Conservation (phyloP, 2,888 invertebrate species). For the Torymus aiolomorphi region DNA sequence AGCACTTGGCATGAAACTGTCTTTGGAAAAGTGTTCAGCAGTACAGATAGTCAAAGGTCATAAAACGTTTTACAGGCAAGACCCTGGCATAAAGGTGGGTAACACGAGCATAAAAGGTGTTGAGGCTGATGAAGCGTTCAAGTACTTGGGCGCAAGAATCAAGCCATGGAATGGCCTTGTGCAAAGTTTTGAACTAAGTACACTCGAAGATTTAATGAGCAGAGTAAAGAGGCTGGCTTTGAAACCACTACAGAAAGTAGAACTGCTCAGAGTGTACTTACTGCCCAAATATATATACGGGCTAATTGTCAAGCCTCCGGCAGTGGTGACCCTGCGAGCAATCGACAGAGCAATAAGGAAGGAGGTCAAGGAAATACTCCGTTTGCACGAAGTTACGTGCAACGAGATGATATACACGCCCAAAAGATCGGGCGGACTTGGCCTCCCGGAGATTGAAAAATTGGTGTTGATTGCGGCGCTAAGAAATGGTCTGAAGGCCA, state of each 20-base stretch:
- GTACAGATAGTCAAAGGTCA: not conserved
- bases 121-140: not conserved
- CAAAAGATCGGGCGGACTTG: not conserved
- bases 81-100: not conserved
- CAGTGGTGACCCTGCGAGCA: not conserved
- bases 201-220: not conserved
- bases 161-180: not conserved
- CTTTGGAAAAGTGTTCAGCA: not conserved
- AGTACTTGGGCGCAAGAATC: not conserved
- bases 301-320: constrained; percentile 18
- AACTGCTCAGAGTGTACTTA: constrained; percentile 24
- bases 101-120: not conserved
- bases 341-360: constrained; percentile 36
- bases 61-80: not conserved
- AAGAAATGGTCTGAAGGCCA: not conserved
- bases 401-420: constrained; percentile 2
- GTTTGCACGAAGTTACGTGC: not conserved
- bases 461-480: constrained; percentile 3
- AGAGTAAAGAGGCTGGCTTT: constrained; percentile 25
- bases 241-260: constrained; percentile 40
- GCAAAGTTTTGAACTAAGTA: not conserved
- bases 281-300: constrained; percentile 37
- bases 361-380: constrained; percentile 23
- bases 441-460: not conserved
- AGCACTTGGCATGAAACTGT: not conserved